Evolutionary conservation across 1,140 invertebrate species (phyloP), one percentile per base, ranked within the genome.

Genomic region (Aphaenogaster ashmeadi): DNA sequence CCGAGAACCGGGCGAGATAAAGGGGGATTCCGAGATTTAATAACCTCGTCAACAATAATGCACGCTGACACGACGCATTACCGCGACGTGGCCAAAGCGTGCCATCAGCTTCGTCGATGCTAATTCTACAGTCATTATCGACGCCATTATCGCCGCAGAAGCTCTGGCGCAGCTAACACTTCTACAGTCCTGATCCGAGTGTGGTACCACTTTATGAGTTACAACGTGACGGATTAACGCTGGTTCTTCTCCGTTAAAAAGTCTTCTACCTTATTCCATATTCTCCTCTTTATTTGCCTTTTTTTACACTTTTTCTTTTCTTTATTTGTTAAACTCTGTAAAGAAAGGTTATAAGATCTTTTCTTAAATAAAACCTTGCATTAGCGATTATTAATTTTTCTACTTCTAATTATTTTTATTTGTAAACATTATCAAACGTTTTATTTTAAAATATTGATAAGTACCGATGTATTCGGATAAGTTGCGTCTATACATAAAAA

Each of bases 21-120:
- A 92, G 67, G 72, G 88, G 72, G 74, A 89, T 90, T 92, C 87
- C 75, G 78, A 92, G 91, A 92, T 92, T 93, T 92, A 92, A 92
- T 92, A 92, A 92, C 86, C 86, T 79, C 79, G 60, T 83, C 81
- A 84, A 84, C 83, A 87, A 90, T 91, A 89, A 91, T 78, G 62
- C 88, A 64, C 85, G 88, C 69, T 41, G 50, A 89, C 38, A 60
- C 75, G 84, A 89, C 88, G 78, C 75, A 71, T 90, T 83, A 74
- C 83, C 89, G 85, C 89, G 50, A 71, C 74, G 41, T 71, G 72
- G 41, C 54, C 13, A 60, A 72, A 66, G 66, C 64, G 64, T 41
- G 64, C 62, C 78, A 71, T 81, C 78, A 50, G 58, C 58, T 44
- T 54, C 67, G 69, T n/a, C 80, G 67, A 74, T 75, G 69, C 69